Evolutionary conservation across 2,113 vertebrate species (phyloP), one percentile per base, ranked within the genome.

Genomic region (Clarias macrocephalus): DNA sequence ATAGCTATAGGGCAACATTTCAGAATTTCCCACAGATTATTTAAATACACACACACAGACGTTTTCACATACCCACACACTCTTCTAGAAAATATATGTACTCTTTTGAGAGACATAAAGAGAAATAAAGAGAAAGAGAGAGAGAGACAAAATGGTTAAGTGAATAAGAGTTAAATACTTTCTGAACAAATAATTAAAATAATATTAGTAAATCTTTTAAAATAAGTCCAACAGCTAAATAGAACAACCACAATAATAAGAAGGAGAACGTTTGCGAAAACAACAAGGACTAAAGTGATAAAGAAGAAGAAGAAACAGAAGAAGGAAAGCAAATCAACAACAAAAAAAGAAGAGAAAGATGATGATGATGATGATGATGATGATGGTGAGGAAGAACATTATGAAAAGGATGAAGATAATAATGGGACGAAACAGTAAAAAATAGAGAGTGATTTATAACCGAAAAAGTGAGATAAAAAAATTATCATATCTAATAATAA

Each of bases 1-100:
- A 85, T 76, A 85, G 57, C 72, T 59, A 54, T 48, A 60, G 77
- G 79, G 79, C 11, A 56, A 59, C 60, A 62, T 80, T 80, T 80
- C 79, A 0, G 79, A 80, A 81, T 81, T 81, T 81, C 30, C 79
- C 79, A 81, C 30, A 42, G 79, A 81, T 42, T 42, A 81, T 42
- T 62, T 62, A 81, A 18, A 21, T 30, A 57, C 57, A 60, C 77
- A 60, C 77, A 80, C 28, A 23, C 54, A 59, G 6, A 33, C 10
- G 23, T 59, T 57, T 80, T 80, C 54, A 60, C 28, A 80, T 56
- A 80, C 79, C 28, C 79, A 81, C 57, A 81, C 19, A 30, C 54
- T 6, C 30, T 42, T 42, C 57, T 37, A 60, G 42, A 56, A 62
- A 42, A 81, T 37, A 1, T 30, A 80, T 16, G 16, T 4, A 60